Conservation (phyloP, 37 sponge, comb jelly and placozoan genomes). For the Lycopodina hypogea region DNA sequence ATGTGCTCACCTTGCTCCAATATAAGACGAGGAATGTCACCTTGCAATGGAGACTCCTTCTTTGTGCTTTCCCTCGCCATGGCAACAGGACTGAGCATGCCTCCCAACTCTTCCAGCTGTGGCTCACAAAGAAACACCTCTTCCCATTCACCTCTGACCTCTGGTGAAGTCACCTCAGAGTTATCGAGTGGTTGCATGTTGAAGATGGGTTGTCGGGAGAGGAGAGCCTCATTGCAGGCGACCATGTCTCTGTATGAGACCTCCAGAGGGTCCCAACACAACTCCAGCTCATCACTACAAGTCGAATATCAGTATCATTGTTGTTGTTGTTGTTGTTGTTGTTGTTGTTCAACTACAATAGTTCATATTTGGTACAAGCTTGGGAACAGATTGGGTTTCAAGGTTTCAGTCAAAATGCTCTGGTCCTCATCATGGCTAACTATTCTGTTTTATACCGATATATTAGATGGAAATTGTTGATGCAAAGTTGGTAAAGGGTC, state of each 20-base stretch:
- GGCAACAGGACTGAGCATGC: not conserved
- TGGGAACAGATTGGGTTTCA: too few species aligned
- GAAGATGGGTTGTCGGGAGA: not conserved
- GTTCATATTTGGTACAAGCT: too few species aligned
- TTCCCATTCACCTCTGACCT: not conserved
- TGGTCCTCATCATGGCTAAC: too few species aligned
- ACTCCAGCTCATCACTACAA: conserved; percentile 44
- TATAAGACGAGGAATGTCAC: conserved; percentile 10
- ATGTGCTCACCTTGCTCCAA: conserved; percentile 4
- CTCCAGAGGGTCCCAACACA: conserved; percentile 71
- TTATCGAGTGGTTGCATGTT: not conserved
- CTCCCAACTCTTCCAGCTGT: not conserved
- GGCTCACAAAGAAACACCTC: conserved; percentile 1
- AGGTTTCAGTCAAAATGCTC: too few species aligned
- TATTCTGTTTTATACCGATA: too few species aligned
- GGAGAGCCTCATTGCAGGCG: conserved; percentile 7
- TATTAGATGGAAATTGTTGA: too few species aligned
- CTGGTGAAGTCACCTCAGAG: too few species aligned
- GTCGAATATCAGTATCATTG: too few species aligned
- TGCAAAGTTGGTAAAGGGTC: too few species aligned
- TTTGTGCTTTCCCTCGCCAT: not conserved
- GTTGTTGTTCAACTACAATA: too few species aligned
- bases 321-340: too few species aligned
- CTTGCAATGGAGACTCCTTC: not conserved
- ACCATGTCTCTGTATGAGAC: conserved; percentile 40